Base-by-base conservation (phyloP, 2,888 invertebrate genomes). In the Agapetus fuscipes region DNA sequence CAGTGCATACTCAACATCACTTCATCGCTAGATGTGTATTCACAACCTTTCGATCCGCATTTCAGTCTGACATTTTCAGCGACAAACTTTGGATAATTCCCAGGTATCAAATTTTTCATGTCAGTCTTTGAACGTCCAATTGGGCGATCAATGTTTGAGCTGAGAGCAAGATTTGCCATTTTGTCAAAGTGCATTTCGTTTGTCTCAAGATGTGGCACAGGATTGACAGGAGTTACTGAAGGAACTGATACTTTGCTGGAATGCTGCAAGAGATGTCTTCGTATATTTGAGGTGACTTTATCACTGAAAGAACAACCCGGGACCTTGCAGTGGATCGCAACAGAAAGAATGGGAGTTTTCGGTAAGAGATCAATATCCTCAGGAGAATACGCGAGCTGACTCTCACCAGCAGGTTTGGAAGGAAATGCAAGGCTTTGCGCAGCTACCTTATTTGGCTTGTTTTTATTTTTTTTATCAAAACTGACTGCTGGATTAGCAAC, bases 151-250 rank as follows among this genome's bases (percentile, higher is more conserved):
- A 48, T 49, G 12, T 58, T 50, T 9, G 78, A 83, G 49, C 80
- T 83, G n/a, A 80, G 78, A 0, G 88, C 86, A 12, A 86, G 67
- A 56, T 88, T 88, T 0, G 80, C 72, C 88, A 88, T 88, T 56
- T 80, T 83, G 56, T 88, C 87, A 54, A 87, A 88, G 72, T 86
- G 83, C 49, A 74, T 76, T 54, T 86, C 85, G 48, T 80, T 80
- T 27, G 78, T 77, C 49, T 82, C 81, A 25, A 86, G 62, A 54
- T 81, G 85, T 0, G 83, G 85, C 4, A 88, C 86, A 0, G 87
- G 87, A 65, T 88, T 88, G 0, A 87, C 78, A 0, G 85, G 84
- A 10, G 80, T 80, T 0, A 72, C 74, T 37, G 71, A 72, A 0
- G 83, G 76, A 5, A 77, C 81, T 1, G 68, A 69, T 32, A 62